Evolutionary conservation across 30 jellyfish, hydroid and myxozoan genomes (phyloP), one percentile per base, ranked within the genome.

Genomic region (Nemopilema nomurai): DNA sequence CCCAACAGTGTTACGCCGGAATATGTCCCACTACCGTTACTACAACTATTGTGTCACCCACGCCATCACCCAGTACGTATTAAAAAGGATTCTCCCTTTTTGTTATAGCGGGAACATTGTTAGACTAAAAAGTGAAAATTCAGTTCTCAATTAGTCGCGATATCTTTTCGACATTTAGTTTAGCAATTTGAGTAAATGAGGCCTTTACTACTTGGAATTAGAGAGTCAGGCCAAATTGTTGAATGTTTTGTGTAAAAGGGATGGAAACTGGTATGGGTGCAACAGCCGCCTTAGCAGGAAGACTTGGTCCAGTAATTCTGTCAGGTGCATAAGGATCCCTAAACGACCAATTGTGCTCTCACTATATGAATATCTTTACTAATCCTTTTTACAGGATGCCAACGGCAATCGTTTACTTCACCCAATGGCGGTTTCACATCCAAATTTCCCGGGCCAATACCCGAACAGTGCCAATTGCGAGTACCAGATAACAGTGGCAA

Each of bases 1-100:
- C 26, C 0, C 52, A 50, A 27, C 0, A 8, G 0, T 76, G 85
- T 29, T 76, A 76, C 51, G 53, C 19, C 22, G 85, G 85, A 20
- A 8, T 49, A 6, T 76, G 85, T 51, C 85, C 85, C 23, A 17
- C 85, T 1, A 25, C 73, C 25, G 22, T 74, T 16, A n/a, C 85
- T 16, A 24, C 53, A 50, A 53, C 32, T 22, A n/a, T 51, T 1
- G 33, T 52, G 29, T 67, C 80, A n/a, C 49, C 75, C 1, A 8
- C 62, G 18, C 74, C 85, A 6, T 18, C 63, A 51, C 85, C 57
- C 57, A 41, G 57, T 13, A 41, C 57, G 6, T 41, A 41, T 41
- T 13, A 41, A 41, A 41, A 13, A 41, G 9, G 57, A 41, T 41
- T 13, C 6, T 3, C 6, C 6, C 13, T 41, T 6, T 41, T 41